Evolutionary conservation across 92 coral and sea anemone species (phyloP).

Genomic region (Palythoa heliodiscus): DNA sequence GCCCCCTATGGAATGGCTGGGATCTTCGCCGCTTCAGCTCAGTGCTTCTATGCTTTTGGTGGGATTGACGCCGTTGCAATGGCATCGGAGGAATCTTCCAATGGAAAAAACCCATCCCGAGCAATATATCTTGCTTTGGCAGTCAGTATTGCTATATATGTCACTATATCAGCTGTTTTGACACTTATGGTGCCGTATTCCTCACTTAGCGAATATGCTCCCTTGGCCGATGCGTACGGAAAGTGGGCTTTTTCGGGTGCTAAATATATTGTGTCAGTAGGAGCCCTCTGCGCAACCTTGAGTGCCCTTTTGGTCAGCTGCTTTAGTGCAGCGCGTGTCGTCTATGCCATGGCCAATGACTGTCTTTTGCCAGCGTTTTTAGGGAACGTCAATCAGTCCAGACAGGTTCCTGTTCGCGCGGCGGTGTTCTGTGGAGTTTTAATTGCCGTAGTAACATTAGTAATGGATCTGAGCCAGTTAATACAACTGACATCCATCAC

Average conservation of each 20-base stretch:
- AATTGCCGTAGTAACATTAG: constrained; percentile 63
- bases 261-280: constrained; percentile 76
- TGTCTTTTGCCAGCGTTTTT: constrained; percentile 76
- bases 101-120: constrained; percentile 49
- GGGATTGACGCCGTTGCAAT: constrained; percentile 82
- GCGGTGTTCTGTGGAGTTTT: constrained; percentile 59
- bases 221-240: constrained; percentile 76
- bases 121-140: constrained; percentile 62
- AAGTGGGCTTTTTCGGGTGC: constrained; percentile 60
- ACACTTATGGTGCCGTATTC: constrained; percentile 81
- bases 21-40: constrained; percentile 71
- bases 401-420: constrained; percentile 73
- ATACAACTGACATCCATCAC: constrained; percentile 71
- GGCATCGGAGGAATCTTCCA: constrained; percentile 80
- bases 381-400: constrained; percentile 52
- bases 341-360: constrained; percentile 85
- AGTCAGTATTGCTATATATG: constrained; percentile 59
- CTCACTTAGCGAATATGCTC: constrained; percentile 58
- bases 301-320: constrained; percentile 65
- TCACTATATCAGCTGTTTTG: constrained; percentile 53
- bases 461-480: constrained; percentile 63
- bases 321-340: constrained; percentile 73
- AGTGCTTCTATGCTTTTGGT: constrained; percentile 73
- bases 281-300: constrained; percentile 73
- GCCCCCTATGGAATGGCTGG: constrained; percentile 84